A percentile compares a stretch with the other conserved stretches of the same genome.
phyloP scores from a whole-genome alignment of 35 echinoderm and acorn worm genomes.

The Ptychodera flava region DNA sequence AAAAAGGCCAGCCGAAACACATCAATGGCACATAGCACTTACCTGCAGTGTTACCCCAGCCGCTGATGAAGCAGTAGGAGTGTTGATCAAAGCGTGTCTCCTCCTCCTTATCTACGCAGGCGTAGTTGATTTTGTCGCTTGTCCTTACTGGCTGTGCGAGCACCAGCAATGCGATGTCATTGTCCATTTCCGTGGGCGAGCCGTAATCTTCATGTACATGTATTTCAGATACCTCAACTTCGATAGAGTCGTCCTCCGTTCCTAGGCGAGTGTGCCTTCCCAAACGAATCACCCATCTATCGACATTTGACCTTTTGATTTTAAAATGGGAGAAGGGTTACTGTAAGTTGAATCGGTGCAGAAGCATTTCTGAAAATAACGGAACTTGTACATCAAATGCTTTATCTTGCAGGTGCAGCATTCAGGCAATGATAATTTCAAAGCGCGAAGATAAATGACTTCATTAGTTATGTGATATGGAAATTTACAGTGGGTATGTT shows the following conservation, averaged over 20 bases:
- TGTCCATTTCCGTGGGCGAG: not conserved
- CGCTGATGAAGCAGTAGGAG: not conserved
- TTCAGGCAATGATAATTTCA: too few species aligned
- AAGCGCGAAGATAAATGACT: too few species aligned
- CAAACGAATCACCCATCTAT: not conserved
- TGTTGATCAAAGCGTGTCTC: not conserved
- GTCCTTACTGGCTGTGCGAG: not conserved
- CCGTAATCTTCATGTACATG: not conserved
- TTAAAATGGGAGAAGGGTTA: too few species aligned
- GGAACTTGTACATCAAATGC: too few species aligned
- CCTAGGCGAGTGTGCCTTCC: not conserved
- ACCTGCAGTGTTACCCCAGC: not conserved
- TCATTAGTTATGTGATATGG: too few species aligned
- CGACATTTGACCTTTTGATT: too few species aligned
- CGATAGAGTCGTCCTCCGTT: not conserved
- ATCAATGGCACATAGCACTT: too few species aligned
- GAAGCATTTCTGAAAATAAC: too few species aligned
- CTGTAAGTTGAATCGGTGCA: too few species aligned
- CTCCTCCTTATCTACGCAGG: not conserved
- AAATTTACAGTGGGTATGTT: too few species aligned
- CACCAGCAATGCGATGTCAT: constrained; percentile 25
- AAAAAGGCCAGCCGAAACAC: too few species aligned
- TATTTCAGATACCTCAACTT: not conserved
- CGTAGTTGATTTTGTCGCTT: constrained; percentile 6
- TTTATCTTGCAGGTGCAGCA: too few species aligned